Evolutionary conservation across 2,888 invertebrate genomes (phyloP), one percentile per base, ranked within the genome.

Genomic region (Volucella inflata): DNA sequence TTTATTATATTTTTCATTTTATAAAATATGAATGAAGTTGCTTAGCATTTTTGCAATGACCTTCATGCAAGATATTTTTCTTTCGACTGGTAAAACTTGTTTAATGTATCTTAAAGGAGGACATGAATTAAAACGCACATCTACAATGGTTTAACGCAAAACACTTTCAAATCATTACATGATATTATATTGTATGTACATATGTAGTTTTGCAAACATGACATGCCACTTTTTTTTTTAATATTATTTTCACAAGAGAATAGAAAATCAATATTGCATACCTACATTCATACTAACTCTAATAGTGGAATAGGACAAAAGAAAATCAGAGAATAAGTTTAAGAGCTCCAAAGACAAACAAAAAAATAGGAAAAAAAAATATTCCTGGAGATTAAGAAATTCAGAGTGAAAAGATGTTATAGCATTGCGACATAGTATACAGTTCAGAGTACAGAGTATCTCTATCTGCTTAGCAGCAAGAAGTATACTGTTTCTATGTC

Each of bases 321-420:
- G 48, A 16, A 51, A 1, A 30, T 30, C 30, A 30, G 30, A 30
- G 6, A 30, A 30, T 30, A 6, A 30, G 30, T 6, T 30, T 30
- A 30, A 30, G 30, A 30, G 30, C 6, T 65, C 48, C 10, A 70
- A 17, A 42, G 40, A 21, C 6, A 68, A 17, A 40, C 10, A n/a
- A 40, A 48, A n/a, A 38, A 53, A 36, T 30, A 16, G 30, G 40
- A 53, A 48, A 48, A 53, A 12, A 17, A 74, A 46, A 74, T 64
- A 64, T 62, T 70, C 74, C 67, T 67, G 55, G 55, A 79, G 60
- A 84, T 84, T 70, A 70, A 83, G 74, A 79, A 84, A 84, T 84
- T 60, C 60, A 36, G 71, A 76, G 84, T 79, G 75, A 84, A 71
- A 84, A 74, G 57, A 74, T 83, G 74, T 79, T 74, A 84, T 71